phyloP scores from a whole-genome alignment of 2,888 invertebrate genomes.

The Philopedon plagiatum region DNA sequence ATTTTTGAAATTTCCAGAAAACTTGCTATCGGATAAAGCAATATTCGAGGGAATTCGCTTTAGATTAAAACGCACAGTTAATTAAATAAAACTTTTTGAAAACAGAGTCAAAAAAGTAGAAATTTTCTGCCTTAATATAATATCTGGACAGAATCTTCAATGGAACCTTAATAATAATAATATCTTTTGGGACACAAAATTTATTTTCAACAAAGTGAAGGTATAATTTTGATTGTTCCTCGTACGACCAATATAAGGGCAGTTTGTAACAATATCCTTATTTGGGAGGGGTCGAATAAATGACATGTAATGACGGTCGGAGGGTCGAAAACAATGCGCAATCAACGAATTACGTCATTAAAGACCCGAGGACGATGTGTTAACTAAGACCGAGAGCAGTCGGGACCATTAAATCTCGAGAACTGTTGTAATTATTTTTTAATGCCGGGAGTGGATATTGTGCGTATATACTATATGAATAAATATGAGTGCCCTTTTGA shows the following conservation, averaged over 20 bases:
- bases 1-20: no score
- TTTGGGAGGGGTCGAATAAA: conserved; percentile 61
- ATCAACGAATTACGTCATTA: conserved; percentile 69
- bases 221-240: not conserved
- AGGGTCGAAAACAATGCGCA: conserved; percentile 68
- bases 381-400: conserved; percentile 46
- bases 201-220: no score
- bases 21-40: no score
- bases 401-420: conserved; percentile 40
- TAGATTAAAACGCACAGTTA: no score
- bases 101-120: no score
- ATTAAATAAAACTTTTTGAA: no score
- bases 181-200: no score
- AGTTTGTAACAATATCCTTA: conserved; percentile 68
- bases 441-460: conserved; percentile 49
- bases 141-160: no score
- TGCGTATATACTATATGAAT: conserved; percentile 49
- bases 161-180: no score
- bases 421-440: conserved; percentile 53
- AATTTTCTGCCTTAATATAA: no score
- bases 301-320: conserved; percentile 56
- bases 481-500: conserved; percentile 45
- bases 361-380: conserved; percentile 52
- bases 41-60: no score
- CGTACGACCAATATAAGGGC: conserved; percentile 51